Base-by-base conservation (phyloP, 1,140 invertebrate genomes). In the Dendroctonus valens region DNA sequence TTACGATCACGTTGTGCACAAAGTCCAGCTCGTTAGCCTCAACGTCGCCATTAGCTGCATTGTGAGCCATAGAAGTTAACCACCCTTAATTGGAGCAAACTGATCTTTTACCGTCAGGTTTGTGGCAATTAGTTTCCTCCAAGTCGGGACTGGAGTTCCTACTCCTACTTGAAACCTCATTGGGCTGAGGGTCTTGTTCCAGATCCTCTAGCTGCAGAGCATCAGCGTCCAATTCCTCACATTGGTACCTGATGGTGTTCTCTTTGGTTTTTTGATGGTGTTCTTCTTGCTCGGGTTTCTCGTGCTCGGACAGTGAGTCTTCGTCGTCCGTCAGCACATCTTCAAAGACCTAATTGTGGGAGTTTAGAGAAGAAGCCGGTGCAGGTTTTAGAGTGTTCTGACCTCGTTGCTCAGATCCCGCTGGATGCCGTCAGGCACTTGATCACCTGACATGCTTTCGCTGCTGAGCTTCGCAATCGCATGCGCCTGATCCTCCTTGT, bases 401-500 rank as follows among this genome's bases (percentile, higher is more conserved):
- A 83, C 82, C 73, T 84, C 83, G 58, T 77, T 79, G 59, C 76
- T 78, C 41, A 78, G 48, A 49, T 79, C 77, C 49, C 74, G 61
- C 40, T 72, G 75, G 7, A 77, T 73, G 54, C 72, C 73, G 15
- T 72, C 67, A 12, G 76, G 76, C 38, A 70, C 68, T 63, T 74
- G 70, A 15, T 78, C 75, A 38, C 75, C 80, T 61, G 79, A 80
- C 44, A 77, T 80, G 67, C 81, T 82, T 54, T 82, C 82, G 38
- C 85, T 85, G 44, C 84, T 83, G 0, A 87, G 76, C 63, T 86
- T 81, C 6, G 86, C 86, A 59, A 87, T 85, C 8, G 85, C 86
- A 9, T 84, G 81, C 0, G 85, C 85, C 2, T 86, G 86, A 40
- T 83, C 84, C 74, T 87, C 86, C 62, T 91, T 89, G 74, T 97